A percentile compares a stretch with the other conserved stretches of the same genome.
Evolutionary conservation across 2,113 vertebrate species (phyloP).

Genomic region (Ceyx margarethae): DNA sequence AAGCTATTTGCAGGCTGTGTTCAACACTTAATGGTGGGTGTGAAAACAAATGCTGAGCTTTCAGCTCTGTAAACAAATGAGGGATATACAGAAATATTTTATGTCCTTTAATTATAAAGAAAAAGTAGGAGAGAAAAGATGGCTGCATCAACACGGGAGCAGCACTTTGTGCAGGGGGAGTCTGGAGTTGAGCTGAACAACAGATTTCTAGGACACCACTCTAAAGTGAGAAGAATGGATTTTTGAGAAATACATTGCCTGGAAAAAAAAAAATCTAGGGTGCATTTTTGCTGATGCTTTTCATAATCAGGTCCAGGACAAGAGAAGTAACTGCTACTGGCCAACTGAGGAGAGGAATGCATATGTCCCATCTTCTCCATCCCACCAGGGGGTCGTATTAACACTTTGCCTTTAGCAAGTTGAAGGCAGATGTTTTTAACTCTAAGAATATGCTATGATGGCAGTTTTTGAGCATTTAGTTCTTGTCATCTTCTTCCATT

Average conservation of each 20-base stretch:
- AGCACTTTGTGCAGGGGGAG: background rate
- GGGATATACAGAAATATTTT: background rate
- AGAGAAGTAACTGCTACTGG: background rate
- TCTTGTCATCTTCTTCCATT: background rate
- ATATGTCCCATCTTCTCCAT: too few relatives aligned
- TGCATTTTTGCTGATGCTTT: background rate
- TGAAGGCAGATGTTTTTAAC: background rate
- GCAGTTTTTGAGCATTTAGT: background rate
- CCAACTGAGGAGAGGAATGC: background rate
- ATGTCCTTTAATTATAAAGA: background rate
- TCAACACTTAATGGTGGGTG: background rate
- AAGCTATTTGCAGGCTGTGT: background rate
- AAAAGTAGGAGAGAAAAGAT: background rate
- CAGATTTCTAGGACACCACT: background rate
- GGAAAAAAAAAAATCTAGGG: background rate
- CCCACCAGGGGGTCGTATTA: background rate
- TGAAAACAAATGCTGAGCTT: background rate
- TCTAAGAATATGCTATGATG: background rate
- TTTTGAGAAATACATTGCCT: background rate
- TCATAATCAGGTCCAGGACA: background rate
- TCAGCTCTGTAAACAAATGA: background rate
- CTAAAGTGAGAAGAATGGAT: background rate
- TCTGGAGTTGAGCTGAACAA: background rate
- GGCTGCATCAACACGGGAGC: background rate
- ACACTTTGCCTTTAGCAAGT: background rate